Conservation (phyloP, 2,888 invertebrate genomes). For the Pimpla rufipes region DNA sequence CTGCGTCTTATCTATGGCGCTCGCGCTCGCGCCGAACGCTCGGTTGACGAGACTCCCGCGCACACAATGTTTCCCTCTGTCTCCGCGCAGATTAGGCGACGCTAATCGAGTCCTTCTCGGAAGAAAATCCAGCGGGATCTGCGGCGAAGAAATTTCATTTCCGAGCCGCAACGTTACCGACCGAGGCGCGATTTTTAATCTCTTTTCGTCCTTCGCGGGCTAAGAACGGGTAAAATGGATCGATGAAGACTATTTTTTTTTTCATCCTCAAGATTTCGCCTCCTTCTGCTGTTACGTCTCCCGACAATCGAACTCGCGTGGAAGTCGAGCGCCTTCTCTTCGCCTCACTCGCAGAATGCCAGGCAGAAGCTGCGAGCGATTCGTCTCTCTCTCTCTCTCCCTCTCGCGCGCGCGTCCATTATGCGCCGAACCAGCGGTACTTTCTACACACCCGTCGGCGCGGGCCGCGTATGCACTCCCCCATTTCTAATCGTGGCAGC, state of each 20-base stretch:
- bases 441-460: constrained; percentile 54
- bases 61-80: constrained; percentile 46
- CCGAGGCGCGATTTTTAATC: not conserved
- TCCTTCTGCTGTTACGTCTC: constrained; percentile 7
- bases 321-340: too few relatives aligned
- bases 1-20: constrained; percentile 41
- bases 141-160: not conserved
- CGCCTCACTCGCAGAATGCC: too few relatives aligned
- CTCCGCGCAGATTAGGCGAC: constrained; percentile 38
- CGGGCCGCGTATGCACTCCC: constrained; percentile 28
- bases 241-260: not conserved
- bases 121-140: constrained; percentile 10
- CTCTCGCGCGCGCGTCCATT: too few relatives aligned
- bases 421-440: constrained; percentile 54
- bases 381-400: too few relatives aligned
- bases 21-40: constrained; percentile 27
- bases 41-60: constrained; percentile 17
- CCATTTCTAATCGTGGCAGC: constrained; percentile 63
- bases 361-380: constrained; percentile 39
- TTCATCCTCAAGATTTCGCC: constrained; percentile 36
- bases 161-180: not conserved
- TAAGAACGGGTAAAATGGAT: too few relatives aligned
- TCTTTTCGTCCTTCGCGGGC: too few relatives aligned
- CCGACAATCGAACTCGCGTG: constrained; percentile 39
- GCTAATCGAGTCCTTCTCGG: constrained; percentile 44